Percentiles rank a stretch among this genome's conserved stretches.
Conservation (phyloP, 2,113 vertebrate genomes). For the Phalacrocorax pelagicus region DNA sequence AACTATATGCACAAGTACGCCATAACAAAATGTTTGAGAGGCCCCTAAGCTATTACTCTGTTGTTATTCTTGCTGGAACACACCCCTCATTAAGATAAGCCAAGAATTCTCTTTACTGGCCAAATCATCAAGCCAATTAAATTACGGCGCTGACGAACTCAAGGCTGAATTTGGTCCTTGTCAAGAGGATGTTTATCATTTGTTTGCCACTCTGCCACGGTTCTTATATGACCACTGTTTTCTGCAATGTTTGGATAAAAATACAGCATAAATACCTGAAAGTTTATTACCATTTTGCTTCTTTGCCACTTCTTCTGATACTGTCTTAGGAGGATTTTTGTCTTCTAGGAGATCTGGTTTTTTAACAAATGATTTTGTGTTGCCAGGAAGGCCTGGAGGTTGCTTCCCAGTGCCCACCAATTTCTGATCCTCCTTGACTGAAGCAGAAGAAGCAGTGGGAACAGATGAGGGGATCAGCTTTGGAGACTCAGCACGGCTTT, state of each 20-base stretch:
- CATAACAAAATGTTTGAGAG: neutral
- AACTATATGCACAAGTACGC: neutral
- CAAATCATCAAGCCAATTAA: constrained; percentile 23
- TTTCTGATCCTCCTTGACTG: neutral
- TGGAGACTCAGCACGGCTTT: constrained; percentile 33
- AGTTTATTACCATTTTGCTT: constrained; percentile 17
- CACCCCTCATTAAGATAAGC: constrained; percentile 29
- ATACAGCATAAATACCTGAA: constrained; percentile 60
- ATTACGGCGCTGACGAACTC: neutral
- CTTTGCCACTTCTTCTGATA: constrained; percentile 36
- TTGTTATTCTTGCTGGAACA: constrained; percentile 24
- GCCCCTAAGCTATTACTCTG: neutral
- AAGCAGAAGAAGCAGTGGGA: neutral
- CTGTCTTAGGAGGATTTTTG: constrained; percentile 19
- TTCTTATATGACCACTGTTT: neutral
- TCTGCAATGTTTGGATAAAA: neutral
- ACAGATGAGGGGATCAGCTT: neutral
- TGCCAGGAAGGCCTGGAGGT: neutral
- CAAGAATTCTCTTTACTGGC: constrained; percentile 13
- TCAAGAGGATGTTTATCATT: neutral
- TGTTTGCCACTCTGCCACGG: neutral
- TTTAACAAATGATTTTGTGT: constrained; percentile 62
- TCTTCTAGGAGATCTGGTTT: constrained; percentile 63
- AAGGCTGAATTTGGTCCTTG: neutral
- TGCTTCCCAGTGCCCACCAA: neutral